Evolutionary conservation across 2,888 invertebrate genomes (phyloP).

Genomic region (Pseudoips prasinana): DNA sequence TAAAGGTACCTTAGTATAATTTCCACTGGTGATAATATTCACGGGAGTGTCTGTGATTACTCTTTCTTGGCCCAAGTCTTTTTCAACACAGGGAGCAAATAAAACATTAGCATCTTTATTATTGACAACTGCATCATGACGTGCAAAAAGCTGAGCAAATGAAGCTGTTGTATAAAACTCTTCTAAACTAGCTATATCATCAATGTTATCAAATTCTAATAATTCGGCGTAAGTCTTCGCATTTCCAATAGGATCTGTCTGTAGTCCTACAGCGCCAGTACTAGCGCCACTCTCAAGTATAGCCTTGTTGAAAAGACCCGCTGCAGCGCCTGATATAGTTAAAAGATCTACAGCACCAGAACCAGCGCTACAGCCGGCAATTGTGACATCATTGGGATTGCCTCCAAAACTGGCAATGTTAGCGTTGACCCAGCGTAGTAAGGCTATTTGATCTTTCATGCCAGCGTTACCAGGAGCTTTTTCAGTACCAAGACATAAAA

Average conservation of each 20-base stretch:
- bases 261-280: slow-evolving; percentile 37
- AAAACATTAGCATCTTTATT: slow-evolving; percentile 17
- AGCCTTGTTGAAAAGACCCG: slow-evolving; percentile 52
- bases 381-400: no score
- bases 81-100: slow-evolving; percentile 43
- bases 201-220: slow-evolving; percentile 37
- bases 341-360: no score
- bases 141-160: slow-evolving; percentile 31
- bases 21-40: slow-evolving; percentile 21
- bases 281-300: slow-evolving; percentile 52
- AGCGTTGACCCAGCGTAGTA: no score
- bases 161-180: slow-evolving; percentile 47
- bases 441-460: no score
- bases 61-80: slow-evolving; percentile 29
- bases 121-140: slow-evolving; percentile 2
- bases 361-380: no score
- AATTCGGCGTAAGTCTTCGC: slow-evolving; percentile 46
- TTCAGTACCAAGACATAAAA: no score
- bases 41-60: slow-evolving; percentile 26
- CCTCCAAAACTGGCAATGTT: no score
- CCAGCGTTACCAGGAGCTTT: no score
- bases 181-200: slow-evolving; percentile 45
- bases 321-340: slow-evolving; percentile 36
- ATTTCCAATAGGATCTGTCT: slow-evolving; percentile 46
- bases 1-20: slow-evolving; percentile 26